Evolutionary conservation across 2,113 vertebrate species (phyloP), one percentile per base, ranked within the genome.

Genomic region (Nesoenas mayeri): DNA sequence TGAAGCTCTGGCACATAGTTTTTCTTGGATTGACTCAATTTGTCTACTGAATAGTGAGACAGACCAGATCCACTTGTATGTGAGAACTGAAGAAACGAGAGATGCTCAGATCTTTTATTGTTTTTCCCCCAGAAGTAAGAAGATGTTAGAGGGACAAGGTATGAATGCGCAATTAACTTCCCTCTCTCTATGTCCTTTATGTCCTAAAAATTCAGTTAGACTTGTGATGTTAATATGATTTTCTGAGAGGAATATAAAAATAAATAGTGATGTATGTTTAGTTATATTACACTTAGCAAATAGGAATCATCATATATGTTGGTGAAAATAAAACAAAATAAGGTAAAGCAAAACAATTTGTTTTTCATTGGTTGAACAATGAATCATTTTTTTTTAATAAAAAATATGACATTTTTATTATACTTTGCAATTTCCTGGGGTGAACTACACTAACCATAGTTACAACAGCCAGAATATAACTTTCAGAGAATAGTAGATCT

Each of bases 91-190:
- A n/a, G 28, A 47, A 54, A 50, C 29, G 8, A 47, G 31, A 72
- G 25, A 29, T 2, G 4, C 9, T 85, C 9, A 44, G 4, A 12
- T 3, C 4, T 8, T 1, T 19, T 42, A 16, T 32, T 36, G 40
- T 10, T 29, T 10, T 19, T 3, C 3, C 11, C 2, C 1, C 10
- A 12, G 5, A 64, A 60, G 5, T 19, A 10, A 36, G 31, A 32
- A 42, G 10, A 15, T 56, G 31, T 72, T 71, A 77, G 9, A 91
- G 2, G 3, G 6, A 56, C 3, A 48, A 77, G 2, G 8, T 61
- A 28, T 12, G 24, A 89, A 60, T 2, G 47, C 3, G 21, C 1
- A 69, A 29, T 5, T 28, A 57, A 17, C 9, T 50, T 26, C 28
- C 36, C 22, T 71, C 26, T 82, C 28, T 92, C 14, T 54, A 4